Evolutionary conservation across 2,113 vertebrate species (phyloP).

Genomic region (Verasper variegatus): DNA sequence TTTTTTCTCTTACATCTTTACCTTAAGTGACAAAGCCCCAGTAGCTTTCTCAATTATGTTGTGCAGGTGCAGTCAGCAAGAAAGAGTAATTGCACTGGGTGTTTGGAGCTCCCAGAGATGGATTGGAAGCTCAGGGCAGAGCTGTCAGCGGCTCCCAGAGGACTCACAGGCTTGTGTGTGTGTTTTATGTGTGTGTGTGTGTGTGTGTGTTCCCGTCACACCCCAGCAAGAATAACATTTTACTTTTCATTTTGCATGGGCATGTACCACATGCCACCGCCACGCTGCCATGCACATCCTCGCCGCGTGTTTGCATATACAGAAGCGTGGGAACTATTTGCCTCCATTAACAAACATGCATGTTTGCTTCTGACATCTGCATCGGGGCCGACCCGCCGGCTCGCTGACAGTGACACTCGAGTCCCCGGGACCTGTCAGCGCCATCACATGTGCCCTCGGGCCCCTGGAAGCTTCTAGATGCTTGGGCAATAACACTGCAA

Average conservation of each 20-base stretch:
- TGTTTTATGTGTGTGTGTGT: slow-evolving; percentile 7
- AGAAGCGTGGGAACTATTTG: background rate
- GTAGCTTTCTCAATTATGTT: slow-evolving; percentile 79
- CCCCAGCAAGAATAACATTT: slow-evolving; percentile 42
- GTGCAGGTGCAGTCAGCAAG: slow-evolving; percentile 83
- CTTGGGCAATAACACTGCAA: slow-evolving; percentile 68
- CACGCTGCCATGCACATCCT: background rate
- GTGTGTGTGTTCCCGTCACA: slow-evolving; percentile 33
- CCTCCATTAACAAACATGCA: slow-evolving; percentile 16
- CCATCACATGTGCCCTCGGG: slow-evolving; percentile 60
- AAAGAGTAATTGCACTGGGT: slow-evolving; percentile 83
- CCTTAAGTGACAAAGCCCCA: slow-evolving; percentile 78
- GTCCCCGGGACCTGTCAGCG: slow-evolving; percentile 67
- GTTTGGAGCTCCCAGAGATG: slow-evolving; percentile 77
- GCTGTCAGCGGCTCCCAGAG: slow-evolving; percentile 75
- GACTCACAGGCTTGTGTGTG: slow-evolving; percentile 41
- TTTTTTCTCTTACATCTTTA: slow-evolving; percentile 71
- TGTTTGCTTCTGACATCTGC: slow-evolving; percentile 53
- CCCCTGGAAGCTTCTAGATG: slow-evolving; percentile 50
- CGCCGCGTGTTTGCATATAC: slow-evolving; percentile 27
- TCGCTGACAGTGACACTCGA: slow-evolving; percentile 59
- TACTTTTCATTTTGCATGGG: slow-evolving; percentile 49
- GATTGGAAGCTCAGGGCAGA: slow-evolving; percentile 75
- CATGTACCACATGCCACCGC: background rate
- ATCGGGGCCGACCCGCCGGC: slow-evolving; percentile 38